These are phyloP conservation scores for Siniperca scherzeri DNA, from an alignment of 2,797 vertebrate species.

Conservation along the genomic window DNA sequence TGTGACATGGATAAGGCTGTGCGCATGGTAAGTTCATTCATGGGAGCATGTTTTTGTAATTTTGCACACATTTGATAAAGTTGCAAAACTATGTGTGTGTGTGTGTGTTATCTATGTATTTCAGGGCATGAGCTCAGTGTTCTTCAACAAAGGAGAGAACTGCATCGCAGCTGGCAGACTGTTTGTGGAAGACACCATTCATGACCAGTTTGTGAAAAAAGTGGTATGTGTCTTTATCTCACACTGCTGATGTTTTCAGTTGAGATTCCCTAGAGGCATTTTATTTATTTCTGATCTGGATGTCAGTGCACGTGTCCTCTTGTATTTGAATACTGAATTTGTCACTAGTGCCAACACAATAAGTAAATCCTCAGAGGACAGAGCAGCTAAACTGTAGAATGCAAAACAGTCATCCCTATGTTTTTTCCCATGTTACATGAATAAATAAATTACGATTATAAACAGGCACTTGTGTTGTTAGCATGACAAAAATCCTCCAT, in stretches of 20 bases:
- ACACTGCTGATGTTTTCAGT: background rate
- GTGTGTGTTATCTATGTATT: constrained; percentile 13
- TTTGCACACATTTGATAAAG: background rate
- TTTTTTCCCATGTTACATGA: background rate
- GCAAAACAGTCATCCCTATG: background rate
- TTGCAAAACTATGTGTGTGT: background rate
- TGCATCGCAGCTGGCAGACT: constrained; percentile 92
- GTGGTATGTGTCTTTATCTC: constrained; percentile 82
- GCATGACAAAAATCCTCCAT: background rate
- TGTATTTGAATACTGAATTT: no score
- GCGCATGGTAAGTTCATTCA: constrained; percentile 84
- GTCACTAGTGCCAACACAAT: no score
- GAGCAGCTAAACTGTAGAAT: no score
- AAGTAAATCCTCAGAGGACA: no score
- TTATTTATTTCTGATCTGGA: background rate
- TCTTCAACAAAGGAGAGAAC: constrained; percentile 96
- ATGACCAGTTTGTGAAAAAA: constrained; percentile 88
- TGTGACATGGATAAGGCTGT: constrained; percentile 92
- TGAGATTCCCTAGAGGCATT: background rate
- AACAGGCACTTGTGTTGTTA: background rate
- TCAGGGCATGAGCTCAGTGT: constrained; percentile 93
- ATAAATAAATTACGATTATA: background rate
- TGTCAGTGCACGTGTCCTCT: background rate
- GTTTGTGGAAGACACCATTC: constrained; percentile 90
- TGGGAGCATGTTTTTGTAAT: accelerated